Evolutionary conservation across 1,140 invertebrate genomes (phyloP).

Genomic region (Drosophila sproati): DNA sequence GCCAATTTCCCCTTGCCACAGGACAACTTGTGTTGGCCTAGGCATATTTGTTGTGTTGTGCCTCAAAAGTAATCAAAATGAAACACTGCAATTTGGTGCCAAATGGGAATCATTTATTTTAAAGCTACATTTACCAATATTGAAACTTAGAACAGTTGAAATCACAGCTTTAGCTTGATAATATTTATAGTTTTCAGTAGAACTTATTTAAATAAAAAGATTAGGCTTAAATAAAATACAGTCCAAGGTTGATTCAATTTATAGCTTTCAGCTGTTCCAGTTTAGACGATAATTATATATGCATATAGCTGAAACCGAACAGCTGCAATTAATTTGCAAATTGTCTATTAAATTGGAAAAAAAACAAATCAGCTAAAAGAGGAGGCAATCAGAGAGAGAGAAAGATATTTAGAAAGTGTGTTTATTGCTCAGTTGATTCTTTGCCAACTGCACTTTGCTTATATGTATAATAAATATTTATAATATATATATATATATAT

Average conservation of each 20-base stretch:
- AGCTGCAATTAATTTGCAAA: slow-evolving; percentile 7
- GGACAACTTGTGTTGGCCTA: neutral
- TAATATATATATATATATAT: too few species aligned
- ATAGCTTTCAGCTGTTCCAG: neutral
- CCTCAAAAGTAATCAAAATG: neutral
- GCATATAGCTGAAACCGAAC: slow-evolving; percentile 6
- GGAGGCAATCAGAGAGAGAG: neutral
- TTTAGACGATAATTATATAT: neutral
- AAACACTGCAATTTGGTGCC: neutral
- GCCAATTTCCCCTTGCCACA: neutral
- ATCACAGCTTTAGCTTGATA: too few species aligned
- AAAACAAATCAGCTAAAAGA: neutral
- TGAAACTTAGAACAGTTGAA: neutral
- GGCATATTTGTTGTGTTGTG: neutral
- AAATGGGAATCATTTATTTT: neutral
- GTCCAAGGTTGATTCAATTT: neutral
- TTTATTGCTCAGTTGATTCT: neutral
- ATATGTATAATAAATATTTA: neutral
- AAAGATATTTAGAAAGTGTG: neutral
- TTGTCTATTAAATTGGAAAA: neutral
- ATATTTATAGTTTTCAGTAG: too few species aligned
- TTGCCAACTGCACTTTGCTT: slow-evolving; percentile 1
- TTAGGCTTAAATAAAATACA: too few species aligned
- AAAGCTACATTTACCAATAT: neutral
- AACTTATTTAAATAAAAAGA: too few species aligned